Conservation (phyloP, 1,140 invertebrate genomes). For the Trissolcus basalis region DNA sequence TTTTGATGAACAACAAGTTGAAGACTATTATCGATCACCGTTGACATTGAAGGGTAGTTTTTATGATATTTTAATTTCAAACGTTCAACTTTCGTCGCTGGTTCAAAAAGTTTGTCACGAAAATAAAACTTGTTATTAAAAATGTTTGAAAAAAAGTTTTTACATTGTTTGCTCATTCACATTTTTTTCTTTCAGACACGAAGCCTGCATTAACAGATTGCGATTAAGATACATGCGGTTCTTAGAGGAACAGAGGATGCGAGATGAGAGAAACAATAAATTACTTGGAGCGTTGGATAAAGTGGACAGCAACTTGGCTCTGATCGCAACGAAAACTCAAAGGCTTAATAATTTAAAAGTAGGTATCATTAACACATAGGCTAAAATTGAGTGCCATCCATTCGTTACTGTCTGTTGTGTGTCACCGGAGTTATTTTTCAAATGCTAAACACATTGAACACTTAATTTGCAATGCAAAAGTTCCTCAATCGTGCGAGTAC, state of each 20-base stretch:
- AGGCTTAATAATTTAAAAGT: conserved; percentile 78
- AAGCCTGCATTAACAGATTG: conserved; percentile 75
- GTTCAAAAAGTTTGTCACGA: no score
- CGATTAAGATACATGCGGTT: conserved; percentile 79
- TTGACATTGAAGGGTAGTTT: conserved; percentile 8
- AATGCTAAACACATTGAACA: no score
- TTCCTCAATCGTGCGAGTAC: no score
- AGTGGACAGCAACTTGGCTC: conserved; percentile 77
- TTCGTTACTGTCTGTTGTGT: not conserved
- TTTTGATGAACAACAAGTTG: not conserved
- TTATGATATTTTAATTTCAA: no score
- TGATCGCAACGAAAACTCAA: conserved; percentile 79
- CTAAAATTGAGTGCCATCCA: not conserved
- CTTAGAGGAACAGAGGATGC: conserved; percentile 78
- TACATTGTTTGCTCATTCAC: no score
- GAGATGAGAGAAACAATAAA: conserved; percentile 79
- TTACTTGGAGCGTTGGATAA: conserved; percentile 77
- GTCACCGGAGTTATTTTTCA: not conserved
- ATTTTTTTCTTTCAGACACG: conserved; percentile 69
- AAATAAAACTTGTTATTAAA: no score
- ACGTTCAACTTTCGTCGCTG: no score
- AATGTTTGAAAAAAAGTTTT: no score
- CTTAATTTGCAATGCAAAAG: no score
- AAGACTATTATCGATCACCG: conserved; percentile 4
- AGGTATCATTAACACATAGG: conserved; percentile 45